Evolutionary conservation across 2,888 invertebrate species (phyloP).

Genomic region (Melipona bicolor): DNA sequence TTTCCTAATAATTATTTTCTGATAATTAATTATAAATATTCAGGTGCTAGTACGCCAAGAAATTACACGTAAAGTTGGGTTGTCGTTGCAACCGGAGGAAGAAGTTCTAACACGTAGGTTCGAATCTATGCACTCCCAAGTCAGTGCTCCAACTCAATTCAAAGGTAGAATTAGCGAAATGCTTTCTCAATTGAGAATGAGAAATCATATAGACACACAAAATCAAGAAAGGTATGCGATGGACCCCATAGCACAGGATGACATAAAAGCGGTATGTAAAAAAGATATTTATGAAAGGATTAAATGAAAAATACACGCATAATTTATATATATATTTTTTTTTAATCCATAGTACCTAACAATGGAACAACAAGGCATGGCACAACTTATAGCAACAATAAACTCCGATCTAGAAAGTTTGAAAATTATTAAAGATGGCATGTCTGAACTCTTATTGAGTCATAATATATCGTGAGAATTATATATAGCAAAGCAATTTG

Average conservation of each 20-base stretch:
- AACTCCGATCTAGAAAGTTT: constrained; percentile 92
- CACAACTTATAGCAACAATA: constrained; percentile 93
- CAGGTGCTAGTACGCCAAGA: constrained; percentile 95
- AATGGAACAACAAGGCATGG: constrained; percentile 95
- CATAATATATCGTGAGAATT: constrained; percentile 77
- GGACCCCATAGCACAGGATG: constrained; percentile 87
- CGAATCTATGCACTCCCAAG: constrained; percentile 93
- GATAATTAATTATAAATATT: not conserved
- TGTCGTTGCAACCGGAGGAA: constrained; percentile 95
- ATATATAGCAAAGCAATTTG: constrained; percentile 49
- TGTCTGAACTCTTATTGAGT: constrained; percentile 86
- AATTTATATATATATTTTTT: constrained; percentile 1
- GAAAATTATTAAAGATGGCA: constrained; percentile 91
- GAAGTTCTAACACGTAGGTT: constrained; percentile 94
- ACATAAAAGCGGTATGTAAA: constrained; percentile 86
- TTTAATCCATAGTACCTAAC: constrained; percentile 88
- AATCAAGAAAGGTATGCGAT: constrained; percentile 91
- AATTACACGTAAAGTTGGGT: constrained; percentile 93
- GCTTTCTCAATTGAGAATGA: constrained; percentile 93
- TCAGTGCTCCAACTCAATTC: constrained; percentile 96
- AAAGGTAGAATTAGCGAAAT: constrained; percentile 97
- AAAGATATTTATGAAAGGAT: not conserved
- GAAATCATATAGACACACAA: constrained; percentile 86
- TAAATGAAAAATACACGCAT: not conserved
- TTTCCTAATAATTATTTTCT: constrained; percentile 26